Evolutionary conservation across 1,140 invertebrate genomes (phyloP).

Genomic region (Drosophila miranda): DNA sequence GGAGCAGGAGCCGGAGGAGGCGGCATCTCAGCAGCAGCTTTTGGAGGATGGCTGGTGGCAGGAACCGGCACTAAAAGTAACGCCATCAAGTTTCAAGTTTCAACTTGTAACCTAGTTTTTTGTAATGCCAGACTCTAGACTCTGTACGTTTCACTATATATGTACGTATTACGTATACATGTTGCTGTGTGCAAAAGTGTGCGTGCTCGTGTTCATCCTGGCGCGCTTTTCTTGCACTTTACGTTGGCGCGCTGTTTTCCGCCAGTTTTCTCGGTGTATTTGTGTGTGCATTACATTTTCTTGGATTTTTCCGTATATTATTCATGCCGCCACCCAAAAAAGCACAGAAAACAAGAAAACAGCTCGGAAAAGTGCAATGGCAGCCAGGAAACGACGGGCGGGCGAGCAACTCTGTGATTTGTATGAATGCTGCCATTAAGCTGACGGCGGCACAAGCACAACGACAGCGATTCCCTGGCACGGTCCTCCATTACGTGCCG

Average conservation of each 20-base stretch:
- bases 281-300: constrained; percentile 50
- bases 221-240: constrained; percentile 68
- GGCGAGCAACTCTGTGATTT: constrained; percentile 56
- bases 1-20: too few relatives aligned
- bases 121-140: constrained; percentile 14
- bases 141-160: constrained; percentile 24
- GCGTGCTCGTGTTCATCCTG: constrained; percentile 27
- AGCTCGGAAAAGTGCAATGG: constrained; percentile 64
- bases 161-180: neutral
- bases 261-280: constrained; percentile 23
- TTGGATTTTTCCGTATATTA: constrained; percentile 67
- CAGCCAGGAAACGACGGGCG: constrained; percentile 35
- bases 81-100: constrained; percentile 55
- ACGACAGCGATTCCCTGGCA: constrained; percentile 13
- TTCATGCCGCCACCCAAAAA: constrained; percentile 43
- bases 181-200: constrained; percentile 3
- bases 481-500: constrained; percentile 31
- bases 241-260: constrained; percentile 36
- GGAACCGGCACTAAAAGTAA: constrained; percentile 26
- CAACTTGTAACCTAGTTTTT: constrained; percentile 72
- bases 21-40: too few relatives aligned
- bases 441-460: constrained; percentile 43
- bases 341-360: constrained; percentile 37
- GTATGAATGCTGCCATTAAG: constrained; percentile 71
- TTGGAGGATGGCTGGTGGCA: too few relatives aligned